These are phyloP conservation scores for Gavialis gangeticus DNA, from an alignment of 2,113 vertebrate species.

Conservation along the genomic window DNA sequence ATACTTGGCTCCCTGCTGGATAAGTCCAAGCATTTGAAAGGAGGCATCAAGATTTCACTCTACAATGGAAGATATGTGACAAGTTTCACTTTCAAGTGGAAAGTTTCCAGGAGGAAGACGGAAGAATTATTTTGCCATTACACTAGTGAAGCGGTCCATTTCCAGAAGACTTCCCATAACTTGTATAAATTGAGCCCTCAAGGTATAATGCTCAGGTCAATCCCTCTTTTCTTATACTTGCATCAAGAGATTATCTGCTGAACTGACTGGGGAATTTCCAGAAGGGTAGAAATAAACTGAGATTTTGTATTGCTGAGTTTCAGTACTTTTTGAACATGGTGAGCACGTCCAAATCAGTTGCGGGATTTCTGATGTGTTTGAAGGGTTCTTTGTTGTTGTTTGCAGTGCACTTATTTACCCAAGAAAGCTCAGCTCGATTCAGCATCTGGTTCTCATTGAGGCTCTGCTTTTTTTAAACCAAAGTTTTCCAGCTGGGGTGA, in stretches of 20 bases:
- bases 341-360: constrained; percentile 72
- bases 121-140: constrained; percentile 9
- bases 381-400: constrained; percentile 73
- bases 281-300: neutral
- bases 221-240: neutral
- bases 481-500: constrained; percentile 72
- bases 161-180: neutral
- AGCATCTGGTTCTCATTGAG: constrained; percentile 75
- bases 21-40: constrained; percentile 48
- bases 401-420: constrained; percentile 75
- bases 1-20: neutral
- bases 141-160: constrained; percentile 28
- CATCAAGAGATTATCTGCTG: neutral
- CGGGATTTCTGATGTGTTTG: constrained; percentile 68
- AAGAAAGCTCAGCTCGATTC: constrained; percentile 71
- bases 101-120: constrained; percentile 26
- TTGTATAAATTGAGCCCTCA: accelerated
- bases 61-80: neutral
- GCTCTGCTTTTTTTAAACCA: constrained; percentile 67
- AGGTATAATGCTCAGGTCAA: neutral
- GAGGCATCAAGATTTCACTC: constrained; percentile 16
- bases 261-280: neutral
- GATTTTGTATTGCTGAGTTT: constrained; percentile 38
- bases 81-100: constrained; percentile 71
- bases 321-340: constrained; percentile 60